Base-by-base conservation (phyloP, 2,888 invertebrate species). In the Drosophila meridionalis region DNA sequence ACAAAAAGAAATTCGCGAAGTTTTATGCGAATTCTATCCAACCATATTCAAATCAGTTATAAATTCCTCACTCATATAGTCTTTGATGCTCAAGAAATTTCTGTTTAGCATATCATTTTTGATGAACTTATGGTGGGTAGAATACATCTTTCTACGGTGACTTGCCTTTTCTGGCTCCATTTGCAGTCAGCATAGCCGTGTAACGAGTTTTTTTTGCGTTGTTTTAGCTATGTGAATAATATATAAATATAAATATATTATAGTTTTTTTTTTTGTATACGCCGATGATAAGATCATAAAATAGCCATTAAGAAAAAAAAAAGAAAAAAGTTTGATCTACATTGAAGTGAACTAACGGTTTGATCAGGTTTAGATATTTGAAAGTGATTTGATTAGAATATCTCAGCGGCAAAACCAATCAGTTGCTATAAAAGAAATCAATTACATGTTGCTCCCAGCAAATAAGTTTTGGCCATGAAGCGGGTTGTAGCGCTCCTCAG, bases 311-410 rank as follows among this genome's bases (percentile, higher is more conserved):
- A 76, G 52, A 42, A 5, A 40, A 20, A 20, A 20, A 20, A 20
- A 20, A 20, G 36, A 5, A 40, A 38, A 11, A 47, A n/a, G 34
- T 30, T 56, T 63, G 32, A 40, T 60, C 52, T 8, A 57, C 43
- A 72, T 76, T 65, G 36, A 38, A 55, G 28, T 32, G 69, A 76
- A 76, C 77, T 72, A 76, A 76, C 77, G 76, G 76, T 76, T 58
- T 42, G 28, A 26, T 58, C 20, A 61, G 48, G 47, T 69, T 50
- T 60, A 14, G 59, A 42, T 57, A 64, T 65, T 30, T 9, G 20
- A 56, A 55, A 59, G 36, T 59, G n/a, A 52, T 62, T 59, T 59
- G 45, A 65, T 67, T 71, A 58, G 53, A 58, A 61, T 58, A 48
- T 28, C 47, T 68, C 20, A 52, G 43, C 3, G 8, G 2, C 28